Evolutionary conservation across 2,113 vertebrate genomes (phyloP), one percentile per base, ranked within the genome.

Genomic region (Xiphophorus maculatus): DNA sequence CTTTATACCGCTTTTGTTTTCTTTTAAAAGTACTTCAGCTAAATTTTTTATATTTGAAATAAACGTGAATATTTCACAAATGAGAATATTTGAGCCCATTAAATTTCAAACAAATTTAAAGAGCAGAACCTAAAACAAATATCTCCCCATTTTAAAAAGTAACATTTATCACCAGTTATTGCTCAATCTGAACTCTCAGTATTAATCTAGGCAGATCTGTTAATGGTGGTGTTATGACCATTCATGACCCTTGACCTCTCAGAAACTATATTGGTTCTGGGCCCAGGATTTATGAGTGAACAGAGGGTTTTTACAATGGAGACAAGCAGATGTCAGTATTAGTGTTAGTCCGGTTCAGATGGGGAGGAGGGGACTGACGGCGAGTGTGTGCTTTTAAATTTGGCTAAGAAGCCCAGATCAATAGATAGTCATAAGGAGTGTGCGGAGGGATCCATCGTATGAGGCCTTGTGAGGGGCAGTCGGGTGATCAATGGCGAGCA

Each of bases 401-500:
- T 90, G 86, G 78, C 84, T 82, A 85, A 84, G 76, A 87, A 89
- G 84, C 79, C 29, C 75, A 71, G 85, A 93, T 95, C 94, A 94
- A 95, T 95, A 92, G 81, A 76, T 87, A 86, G 88, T 94, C 90
- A 90, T 89, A 83, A 85, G 80, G 81, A 91, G 73, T 91, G 87
- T 72, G 87, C 71, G 83, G 89, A 89, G 76, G 77, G 93, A 92
- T 90, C 89, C 88, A 88, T 89, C 51, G 90, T 76, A 71, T n/a
- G 51, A 85, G 85, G 88, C 71, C 79, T 84, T 83, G 82, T 74
- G 77, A 80, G 76, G 66, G 68, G 30, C 76, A 74, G 77, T 65
- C 66, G 74, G 77, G 74, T 84, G 90, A 95, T 95, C 95, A 94
- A 94, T 95, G 87, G 79, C 74, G 70, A 88, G 90, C 93, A 92